Evolutionary conservation across 1,140 invertebrate species (phyloP).

Genomic region (Heliothis subflexa): DNA sequence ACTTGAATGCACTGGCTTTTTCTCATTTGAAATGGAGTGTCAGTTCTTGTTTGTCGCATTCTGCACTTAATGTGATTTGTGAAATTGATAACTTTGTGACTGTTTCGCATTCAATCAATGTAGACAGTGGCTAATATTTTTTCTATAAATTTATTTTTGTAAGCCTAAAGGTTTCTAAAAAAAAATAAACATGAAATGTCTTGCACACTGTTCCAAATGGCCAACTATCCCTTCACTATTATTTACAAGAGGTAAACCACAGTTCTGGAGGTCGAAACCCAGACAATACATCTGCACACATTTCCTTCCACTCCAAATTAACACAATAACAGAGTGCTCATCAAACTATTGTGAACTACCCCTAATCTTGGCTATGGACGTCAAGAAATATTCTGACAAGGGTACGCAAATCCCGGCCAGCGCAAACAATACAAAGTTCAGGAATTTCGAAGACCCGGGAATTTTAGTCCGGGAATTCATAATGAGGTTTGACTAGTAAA

Average conservation of each 20-base stretch:
- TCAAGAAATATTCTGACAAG: conserved; percentile 51
- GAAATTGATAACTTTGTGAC: too few relatives aligned
- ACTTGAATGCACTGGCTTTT: too few relatives aligned
- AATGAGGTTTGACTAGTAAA: conserved; percentile 13
- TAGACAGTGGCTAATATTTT: too few relatives aligned
- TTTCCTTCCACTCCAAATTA: conserved; percentile 22
- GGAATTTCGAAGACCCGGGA: conserved; percentile 47
- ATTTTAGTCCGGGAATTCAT: conserved; percentile 51
- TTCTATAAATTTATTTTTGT: too few relatives aligned
- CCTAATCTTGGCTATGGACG: conserved; percentile 37
- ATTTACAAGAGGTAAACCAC: neutral
- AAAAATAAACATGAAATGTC: too few relatives aligned
- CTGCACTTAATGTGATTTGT: too few relatives aligned
- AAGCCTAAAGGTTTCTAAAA: too few relatives aligned
- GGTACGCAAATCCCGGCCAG: conserved; percentile 37
- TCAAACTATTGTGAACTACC: conserved; percentile 38
- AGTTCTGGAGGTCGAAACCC: neutral
- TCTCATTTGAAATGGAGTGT: too few relatives aligned
- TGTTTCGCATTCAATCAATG: too few relatives aligned
- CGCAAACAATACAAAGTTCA: conserved; percentile 45
- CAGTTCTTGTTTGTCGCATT: too few relatives aligned
- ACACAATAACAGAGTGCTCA: conserved; percentile 29
- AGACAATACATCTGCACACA: neutral
- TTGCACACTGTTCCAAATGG: too few relatives aligned
- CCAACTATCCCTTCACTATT: neutral